Conservation (phyloP, 2,888 invertebrate species). For the Oxystoma pomonae region DNA sequence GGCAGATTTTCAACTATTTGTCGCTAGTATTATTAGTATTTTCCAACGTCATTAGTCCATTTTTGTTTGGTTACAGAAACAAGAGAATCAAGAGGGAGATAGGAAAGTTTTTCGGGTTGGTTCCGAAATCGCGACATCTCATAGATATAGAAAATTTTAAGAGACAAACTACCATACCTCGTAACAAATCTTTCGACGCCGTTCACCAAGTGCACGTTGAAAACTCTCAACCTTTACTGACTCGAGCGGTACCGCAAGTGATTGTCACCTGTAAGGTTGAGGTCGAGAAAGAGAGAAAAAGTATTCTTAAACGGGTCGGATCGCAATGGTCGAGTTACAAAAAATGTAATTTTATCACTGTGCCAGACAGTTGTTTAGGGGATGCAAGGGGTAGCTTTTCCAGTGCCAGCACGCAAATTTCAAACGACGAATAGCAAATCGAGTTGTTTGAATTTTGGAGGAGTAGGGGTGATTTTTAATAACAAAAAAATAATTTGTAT, state of each 20-base stretch:
- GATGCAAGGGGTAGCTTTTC: constrained; percentile 46
- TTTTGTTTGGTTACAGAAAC: constrained; percentile 74
- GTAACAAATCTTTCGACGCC: constrained; percentile 27
- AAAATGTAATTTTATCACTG: constrained; percentile 44
- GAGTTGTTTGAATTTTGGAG: neutral
- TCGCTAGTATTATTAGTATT: constrained; percentile 57
- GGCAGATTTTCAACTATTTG: constrained; percentile 50
- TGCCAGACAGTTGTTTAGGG: constrained; percentile 43
- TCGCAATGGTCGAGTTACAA: constrained; percentile 41
- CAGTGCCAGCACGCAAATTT: constrained; percentile 47
- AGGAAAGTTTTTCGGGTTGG: constrained; percentile 48
- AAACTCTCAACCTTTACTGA: constrained; percentile 17
- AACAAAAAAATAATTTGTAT: neutral
- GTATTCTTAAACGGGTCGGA: constrained; percentile 44
- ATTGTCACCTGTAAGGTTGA: constrained; percentile 41
- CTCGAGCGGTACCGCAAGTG: constrained; percentile 34
- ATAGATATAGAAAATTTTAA: constrained; percentile 5
- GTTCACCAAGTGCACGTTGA: constrained; percentile 19
- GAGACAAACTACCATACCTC: constrained; percentile 13
- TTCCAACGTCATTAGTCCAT: constrained; percentile 65
- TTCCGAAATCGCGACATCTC: constrained; percentile 18
- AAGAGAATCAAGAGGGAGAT: constrained; percentile 60
- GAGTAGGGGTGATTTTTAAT: neutral
- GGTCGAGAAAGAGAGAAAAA: constrained; percentile 37
- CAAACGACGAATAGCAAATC: constrained; percentile 38